phyloP scores from a whole-genome alignment of 2,113 vertebrate genomes.

The Laterallus jamaicensis region DNA sequence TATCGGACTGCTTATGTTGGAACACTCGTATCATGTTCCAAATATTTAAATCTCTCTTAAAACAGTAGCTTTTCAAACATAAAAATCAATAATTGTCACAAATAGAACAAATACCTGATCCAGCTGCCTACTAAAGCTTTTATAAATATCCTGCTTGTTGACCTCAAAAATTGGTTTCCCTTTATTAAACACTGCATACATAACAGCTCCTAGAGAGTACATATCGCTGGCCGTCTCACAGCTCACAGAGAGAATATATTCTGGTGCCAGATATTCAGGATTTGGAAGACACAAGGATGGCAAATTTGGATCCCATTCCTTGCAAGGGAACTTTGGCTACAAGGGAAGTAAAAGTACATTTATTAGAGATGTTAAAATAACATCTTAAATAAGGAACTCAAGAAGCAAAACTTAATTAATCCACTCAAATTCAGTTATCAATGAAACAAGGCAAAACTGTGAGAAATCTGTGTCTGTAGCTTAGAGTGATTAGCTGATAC shows the following conservation, averaged over 20 bases:
- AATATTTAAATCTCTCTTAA: not conserved
- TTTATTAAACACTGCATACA: slow-evolving; percentile 96
- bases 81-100: not conserved
- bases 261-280: slow-evolving; percentile 96
- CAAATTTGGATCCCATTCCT: slow-evolving; percentile 98
- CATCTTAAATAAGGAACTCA: not conserved
- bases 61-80: not conserved
- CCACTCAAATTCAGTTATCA: slow-evolving; percentile 5
- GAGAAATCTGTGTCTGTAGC: not conserved
- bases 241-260: slow-evolving; percentile 98
- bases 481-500: not conserved
- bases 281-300: slow-evolving; percentile 95
- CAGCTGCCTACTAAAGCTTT: slow-evolving; percentile 97
- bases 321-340: slow-evolving; percentile 91
- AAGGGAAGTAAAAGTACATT: slow-evolving; percentile 13
- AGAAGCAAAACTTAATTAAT: not conserved
- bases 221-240: slow-evolving; percentile 97
- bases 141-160: slow-evolving; percentile 98
- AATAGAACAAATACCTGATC: slow-evolving; percentile 85
- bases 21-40: not conserved
- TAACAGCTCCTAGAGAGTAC: slow-evolving; percentile 94
- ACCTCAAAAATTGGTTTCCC: slow-evolving; percentile 96
- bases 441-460: not conserved
- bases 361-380: not conserved
- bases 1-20: not conserved